Evolutionary conservation across 2,888 invertebrate genomes (phyloP).

Genomic region (Teinopalpus imperialis): DNA sequence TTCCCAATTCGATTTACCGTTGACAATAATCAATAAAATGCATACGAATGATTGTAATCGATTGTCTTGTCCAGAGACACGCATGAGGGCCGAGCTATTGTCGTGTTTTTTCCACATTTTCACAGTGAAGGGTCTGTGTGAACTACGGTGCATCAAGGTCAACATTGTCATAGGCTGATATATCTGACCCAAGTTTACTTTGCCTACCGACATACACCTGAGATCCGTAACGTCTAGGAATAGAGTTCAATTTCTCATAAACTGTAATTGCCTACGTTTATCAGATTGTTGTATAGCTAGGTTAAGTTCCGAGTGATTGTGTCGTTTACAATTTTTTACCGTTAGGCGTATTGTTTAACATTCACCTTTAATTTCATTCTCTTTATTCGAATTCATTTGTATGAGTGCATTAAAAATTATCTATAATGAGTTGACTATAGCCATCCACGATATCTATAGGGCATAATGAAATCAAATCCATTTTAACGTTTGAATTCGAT

Average conservation of each 20-base stretch:
- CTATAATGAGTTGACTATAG: no score
- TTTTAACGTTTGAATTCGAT: slow-evolving; percentile 38
- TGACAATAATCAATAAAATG: slow-evolving; percentile 77
- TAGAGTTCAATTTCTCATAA: slow-evolving; percentile 30
- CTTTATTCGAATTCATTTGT: slow-evolving; percentile 26
- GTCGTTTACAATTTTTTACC: slow-evolving; percentile 25
- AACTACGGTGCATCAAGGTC: slow-evolving; percentile 73
- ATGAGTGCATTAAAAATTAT: slow-evolving; percentile 23
- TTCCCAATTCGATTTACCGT: slow-evolving; percentile 64
- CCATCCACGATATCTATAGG: slow-evolving; percentile 5
- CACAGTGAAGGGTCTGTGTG: slow-evolving; percentile 79
- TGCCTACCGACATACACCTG: slow-evolving; percentile 33
- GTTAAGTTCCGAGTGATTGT: slow-evolving; percentile 28
- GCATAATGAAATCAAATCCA: slow-evolving; percentile 36
- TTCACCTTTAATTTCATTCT: slow-evolving; percentile 18
- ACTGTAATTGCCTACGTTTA: slow-evolving; percentile 13
- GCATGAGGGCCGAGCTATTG: slow-evolving; percentile 70
- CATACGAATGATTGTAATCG: slow-evolving; percentile 70
- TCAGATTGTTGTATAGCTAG: slow-evolving; percentile 21
- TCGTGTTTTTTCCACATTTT: slow-evolving; percentile 75
- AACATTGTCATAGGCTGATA: slow-evolving; percentile 67
- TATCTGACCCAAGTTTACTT: slow-evolving; percentile 40
- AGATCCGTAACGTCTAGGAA: slow-evolving; percentile 22
- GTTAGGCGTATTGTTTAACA: slow-evolving; percentile 27
- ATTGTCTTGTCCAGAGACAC: slow-evolving; percentile 70